Conservation (phyloP, 2,888 invertebrate species). For the Diplolepis rosae region DNA sequence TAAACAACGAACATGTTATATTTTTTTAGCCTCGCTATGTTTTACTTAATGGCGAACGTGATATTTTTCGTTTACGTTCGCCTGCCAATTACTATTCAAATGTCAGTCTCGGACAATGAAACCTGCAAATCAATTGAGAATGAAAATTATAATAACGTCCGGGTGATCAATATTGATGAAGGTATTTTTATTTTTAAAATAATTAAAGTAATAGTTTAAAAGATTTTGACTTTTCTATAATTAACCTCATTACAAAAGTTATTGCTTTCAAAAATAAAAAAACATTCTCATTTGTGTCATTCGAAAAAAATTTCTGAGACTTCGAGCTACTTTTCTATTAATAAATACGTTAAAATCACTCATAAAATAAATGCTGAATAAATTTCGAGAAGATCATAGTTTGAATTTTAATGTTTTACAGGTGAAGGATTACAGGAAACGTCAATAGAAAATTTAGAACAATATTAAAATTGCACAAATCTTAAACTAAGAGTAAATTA, state of each 20-base stretch:
- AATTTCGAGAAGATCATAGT: no score
- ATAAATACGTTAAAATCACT: no score
- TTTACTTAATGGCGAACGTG: conserved; percentile 21
- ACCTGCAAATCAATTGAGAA: not conserved
- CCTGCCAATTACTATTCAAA: not conserved
- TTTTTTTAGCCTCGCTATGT: conserved; percentile 7
- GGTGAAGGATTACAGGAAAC: conserved; percentile 3
- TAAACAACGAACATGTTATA: conserved; percentile 1
- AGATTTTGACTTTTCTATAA: no score
- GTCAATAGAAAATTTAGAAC: not conserved
- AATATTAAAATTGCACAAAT: no score
- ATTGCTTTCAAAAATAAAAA: no score
- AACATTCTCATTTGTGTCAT: no score
- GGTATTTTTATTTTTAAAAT: not conserved
- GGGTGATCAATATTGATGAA: conserved; percentile 4
- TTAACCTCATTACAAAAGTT: no score
- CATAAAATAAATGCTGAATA: no score
- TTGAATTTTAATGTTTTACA: not conserved
- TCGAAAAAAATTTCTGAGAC: no score
- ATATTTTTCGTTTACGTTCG: conserved; percentile 13
- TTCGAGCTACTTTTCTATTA: no score
- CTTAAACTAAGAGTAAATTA: no score
- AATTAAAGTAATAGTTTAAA: no score
- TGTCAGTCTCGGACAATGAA: not conserved
- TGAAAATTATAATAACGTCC: not conserved